Evolutionary conservation across 2,113 vertebrate species (phyloP).

Genomic region (Echinops telfairi): DNA sequence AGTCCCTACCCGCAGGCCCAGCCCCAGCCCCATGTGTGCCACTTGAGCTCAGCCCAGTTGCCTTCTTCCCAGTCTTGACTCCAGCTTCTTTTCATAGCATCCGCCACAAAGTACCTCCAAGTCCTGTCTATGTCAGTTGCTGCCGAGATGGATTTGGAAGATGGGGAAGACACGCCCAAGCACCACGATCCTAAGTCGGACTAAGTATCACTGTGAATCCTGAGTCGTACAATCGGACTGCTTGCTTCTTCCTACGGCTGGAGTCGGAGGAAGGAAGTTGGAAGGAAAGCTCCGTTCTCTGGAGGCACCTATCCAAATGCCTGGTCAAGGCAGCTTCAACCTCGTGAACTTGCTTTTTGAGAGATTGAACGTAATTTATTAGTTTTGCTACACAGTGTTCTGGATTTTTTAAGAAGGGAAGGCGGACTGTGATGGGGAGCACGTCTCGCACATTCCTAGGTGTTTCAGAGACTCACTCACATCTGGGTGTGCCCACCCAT

Average conservation of each 20-base stretch:
- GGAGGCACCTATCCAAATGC: slow-evolving; percentile 24
- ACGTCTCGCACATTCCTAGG: background rate
- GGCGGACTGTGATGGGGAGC: slow-evolving; percentile 28
- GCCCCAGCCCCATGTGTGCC: background rate
- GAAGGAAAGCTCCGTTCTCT: slow-evolving; percentile 36
- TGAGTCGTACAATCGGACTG: background rate
- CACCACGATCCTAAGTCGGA: slow-evolving; percentile 76
- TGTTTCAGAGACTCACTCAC: background rate
- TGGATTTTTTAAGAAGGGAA: slow-evolving; percentile 35
- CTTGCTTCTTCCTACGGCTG: background rate
- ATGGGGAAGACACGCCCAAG: slow-evolving; percentile 70
- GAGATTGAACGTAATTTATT: slow-evolving; percentile 81
- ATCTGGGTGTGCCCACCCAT: slow-evolving; percentile 6
- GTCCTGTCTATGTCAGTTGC: slow-evolving; percentile 92
- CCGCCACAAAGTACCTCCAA: slow-evolving; percentile 87
- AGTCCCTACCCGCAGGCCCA: background rate
- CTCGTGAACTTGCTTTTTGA: slow-evolving; percentile 70
- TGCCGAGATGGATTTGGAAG: slow-evolving; percentile 91
- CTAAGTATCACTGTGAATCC: slow-evolving; percentile 60
- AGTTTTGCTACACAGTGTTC: slow-evolving; percentile 73
- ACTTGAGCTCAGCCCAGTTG: background rate
- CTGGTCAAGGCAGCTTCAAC: slow-evolving; percentile 46
- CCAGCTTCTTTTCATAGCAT: slow-evolving; percentile 74
- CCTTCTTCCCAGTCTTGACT: background rate
- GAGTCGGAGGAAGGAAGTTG: background rate